Conservation (phyloP, 2,113 vertebrate genomes). For the Alligator sinensis region DNA sequence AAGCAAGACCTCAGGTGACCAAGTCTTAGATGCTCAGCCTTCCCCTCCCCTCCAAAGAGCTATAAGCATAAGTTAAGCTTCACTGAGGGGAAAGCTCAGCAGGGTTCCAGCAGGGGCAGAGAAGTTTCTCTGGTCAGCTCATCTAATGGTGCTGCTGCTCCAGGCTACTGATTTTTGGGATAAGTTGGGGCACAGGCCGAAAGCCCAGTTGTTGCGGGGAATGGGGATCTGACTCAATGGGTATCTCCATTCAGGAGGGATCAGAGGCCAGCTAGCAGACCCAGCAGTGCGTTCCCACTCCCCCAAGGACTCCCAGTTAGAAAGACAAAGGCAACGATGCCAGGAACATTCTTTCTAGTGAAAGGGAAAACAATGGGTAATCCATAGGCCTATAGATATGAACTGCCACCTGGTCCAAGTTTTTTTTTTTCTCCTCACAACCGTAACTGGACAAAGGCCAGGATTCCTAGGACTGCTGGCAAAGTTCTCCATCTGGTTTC, state of each 20-base stretch:
- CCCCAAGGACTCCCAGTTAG: neutral
- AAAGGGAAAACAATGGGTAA: neutral
- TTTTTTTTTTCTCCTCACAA: neutral
- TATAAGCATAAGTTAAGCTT: neutral
- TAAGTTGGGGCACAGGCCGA: neutral
- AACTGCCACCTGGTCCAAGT: neutral
- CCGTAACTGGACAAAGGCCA: neutral
- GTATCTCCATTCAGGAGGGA: neutral
- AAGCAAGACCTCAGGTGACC: conserved; percentile 8
- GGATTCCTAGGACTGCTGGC: neutral
- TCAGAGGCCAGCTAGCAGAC: accelerated
- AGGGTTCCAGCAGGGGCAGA: neutral
- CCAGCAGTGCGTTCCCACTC: neutral
- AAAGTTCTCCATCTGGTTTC: neutral
- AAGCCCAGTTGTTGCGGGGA: accelerated
- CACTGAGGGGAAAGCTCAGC: neutral
- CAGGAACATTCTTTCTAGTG: neutral
- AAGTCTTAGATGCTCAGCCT: neutral
- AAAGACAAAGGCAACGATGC: neutral
- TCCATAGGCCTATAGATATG: neutral
- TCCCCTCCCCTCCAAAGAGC: neutral
- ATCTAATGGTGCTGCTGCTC: neutral
- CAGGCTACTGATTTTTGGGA: neutral
- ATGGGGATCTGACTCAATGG: neutral
- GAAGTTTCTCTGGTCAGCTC: neutral